Conservation (phyloP, 2,888 invertebrate genomes). For the Deilephila porcellus region DNA sequence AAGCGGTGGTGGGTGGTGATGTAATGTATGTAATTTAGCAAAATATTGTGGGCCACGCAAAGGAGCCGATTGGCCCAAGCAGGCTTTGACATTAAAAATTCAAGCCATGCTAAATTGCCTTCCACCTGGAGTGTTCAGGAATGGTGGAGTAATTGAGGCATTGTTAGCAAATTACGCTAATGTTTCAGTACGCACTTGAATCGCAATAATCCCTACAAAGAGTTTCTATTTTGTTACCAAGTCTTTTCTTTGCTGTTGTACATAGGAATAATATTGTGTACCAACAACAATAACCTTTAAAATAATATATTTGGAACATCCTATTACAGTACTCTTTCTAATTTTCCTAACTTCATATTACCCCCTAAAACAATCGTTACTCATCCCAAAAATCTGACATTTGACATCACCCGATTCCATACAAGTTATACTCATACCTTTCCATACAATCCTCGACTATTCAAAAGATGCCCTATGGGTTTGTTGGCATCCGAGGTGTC, state of each 20-base stretch:
- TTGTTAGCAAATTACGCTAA: no score
- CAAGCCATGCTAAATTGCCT: neutral
- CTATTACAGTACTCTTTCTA: neutral
- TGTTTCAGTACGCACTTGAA: no score
- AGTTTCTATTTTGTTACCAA: no score
- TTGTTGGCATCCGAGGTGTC: slow-evolving; percentile 63
- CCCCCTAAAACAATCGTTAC: no score
- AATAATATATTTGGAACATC: neutral
- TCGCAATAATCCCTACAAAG: no score
- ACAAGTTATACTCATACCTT: neutral
- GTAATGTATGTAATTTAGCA: slow-evolving; percentile 29
- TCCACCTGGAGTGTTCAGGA: neutral
- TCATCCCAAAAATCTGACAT: neutral
- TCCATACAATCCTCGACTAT: slow-evolving; percentile 20
- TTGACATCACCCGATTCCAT: neutral
- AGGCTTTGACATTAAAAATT: slow-evolving; percentile 31
- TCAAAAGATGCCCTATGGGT: slow-evolving; percentile 27
- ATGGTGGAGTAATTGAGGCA: no score
- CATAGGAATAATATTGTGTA: no score
- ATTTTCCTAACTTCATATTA: neutral
- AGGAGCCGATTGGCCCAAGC: neutral
- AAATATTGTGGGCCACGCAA: slow-evolving; percentile 21
- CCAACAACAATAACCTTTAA: no score
- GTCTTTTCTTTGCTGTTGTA: no score
- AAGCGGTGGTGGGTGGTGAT: slow-evolving; percentile 1